These are phyloP conservation scores for Protonemura montana DNA, from an alignment of 2,888 invertebrate genomes.

Conservation along the genomic window DNA sequence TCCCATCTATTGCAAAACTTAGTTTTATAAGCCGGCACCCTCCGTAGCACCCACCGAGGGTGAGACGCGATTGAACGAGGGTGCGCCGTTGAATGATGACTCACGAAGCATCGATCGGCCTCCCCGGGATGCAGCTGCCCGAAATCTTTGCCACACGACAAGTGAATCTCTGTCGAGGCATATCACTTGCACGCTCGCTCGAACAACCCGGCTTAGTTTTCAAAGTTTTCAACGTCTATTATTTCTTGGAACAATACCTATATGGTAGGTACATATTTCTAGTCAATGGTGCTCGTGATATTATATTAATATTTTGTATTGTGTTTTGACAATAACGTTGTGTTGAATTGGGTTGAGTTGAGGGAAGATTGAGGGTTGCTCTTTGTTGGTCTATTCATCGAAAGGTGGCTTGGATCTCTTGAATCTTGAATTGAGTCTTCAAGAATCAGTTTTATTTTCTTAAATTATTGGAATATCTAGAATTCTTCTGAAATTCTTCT, in stretches of 20 bases:
- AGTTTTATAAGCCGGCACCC: not conserved
- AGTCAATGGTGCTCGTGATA: not conserved
- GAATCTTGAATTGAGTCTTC: not conserved
- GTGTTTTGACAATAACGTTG: not conserved
- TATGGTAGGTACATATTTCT: not conserved
- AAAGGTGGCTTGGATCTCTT: not conserved
- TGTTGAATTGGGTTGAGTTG: not conserved
- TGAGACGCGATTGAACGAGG: not conserved
- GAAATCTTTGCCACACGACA: constrained; percentile 37
- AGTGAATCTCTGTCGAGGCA: constrained; percentile 36
- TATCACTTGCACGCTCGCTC: constrained; percentile 15
- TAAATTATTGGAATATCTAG: too few relatives aligned
- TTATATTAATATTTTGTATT: constrained; percentile 20
- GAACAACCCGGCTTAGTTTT: not conserved
- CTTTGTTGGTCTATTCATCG: not conserved
- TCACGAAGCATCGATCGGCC: not conserved
- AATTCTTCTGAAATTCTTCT: not conserved
- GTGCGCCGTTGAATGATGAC: constrained; percentile 2
- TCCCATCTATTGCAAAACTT: too few relatives aligned
- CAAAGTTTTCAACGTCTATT: not conserved
- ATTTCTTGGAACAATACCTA: not conserved
- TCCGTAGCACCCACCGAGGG: not conserved
- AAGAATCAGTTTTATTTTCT: not conserved
- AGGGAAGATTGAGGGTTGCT: not conserved
- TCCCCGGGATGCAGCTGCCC: not conserved